Evolutionary conservation across 2,797 vertebrate species (phyloP).

Genomic region (Lepilemur septentrionalis): DNA sequence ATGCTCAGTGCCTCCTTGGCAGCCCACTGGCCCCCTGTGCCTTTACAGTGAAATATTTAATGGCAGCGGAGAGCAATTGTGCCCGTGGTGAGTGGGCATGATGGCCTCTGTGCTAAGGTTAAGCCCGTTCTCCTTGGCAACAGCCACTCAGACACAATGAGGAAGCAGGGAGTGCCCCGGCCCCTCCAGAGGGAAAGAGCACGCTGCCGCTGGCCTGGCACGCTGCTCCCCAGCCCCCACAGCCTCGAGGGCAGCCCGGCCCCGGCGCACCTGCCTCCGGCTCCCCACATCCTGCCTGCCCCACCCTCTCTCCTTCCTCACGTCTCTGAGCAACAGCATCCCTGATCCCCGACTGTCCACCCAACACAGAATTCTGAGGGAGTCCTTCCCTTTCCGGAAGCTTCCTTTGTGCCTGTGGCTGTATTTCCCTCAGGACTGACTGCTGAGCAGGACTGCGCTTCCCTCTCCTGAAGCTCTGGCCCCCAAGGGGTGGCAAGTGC

Average conservation of each 20-base stretch:
- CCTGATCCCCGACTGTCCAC: not conserved
- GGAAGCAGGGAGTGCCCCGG: accelerated
- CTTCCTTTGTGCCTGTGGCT: not conserved
- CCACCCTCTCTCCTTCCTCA: not conserved
- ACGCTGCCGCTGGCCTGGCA: not conserved
- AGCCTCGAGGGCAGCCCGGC: not conserved
- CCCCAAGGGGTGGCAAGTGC: too few relatives aligned
- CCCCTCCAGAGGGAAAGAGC: not conserved
- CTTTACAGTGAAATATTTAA: not conserved
- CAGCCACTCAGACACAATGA: not conserved
- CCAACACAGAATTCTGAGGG: not conserved
- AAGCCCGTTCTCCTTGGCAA: not conserved
- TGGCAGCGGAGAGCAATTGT: not conserved
- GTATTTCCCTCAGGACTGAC: not conserved
- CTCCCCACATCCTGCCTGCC: not conserved
- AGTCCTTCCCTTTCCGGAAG: conserved; percentile 25
- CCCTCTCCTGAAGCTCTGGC: not conserved
- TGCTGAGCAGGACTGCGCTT: not conserved
- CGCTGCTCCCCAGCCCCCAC: not conserved
- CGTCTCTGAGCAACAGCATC: not conserved
- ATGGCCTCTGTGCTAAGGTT: not conserved
- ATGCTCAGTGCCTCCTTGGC: not conserved
- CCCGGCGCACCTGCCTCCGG: not conserved
- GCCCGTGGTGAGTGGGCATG: not conserved
- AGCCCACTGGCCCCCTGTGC: not conserved